phyloP scores from a whole-genome alignment of 2,888 invertebrate genomes.

The Anthrax anthrax region DNA sequence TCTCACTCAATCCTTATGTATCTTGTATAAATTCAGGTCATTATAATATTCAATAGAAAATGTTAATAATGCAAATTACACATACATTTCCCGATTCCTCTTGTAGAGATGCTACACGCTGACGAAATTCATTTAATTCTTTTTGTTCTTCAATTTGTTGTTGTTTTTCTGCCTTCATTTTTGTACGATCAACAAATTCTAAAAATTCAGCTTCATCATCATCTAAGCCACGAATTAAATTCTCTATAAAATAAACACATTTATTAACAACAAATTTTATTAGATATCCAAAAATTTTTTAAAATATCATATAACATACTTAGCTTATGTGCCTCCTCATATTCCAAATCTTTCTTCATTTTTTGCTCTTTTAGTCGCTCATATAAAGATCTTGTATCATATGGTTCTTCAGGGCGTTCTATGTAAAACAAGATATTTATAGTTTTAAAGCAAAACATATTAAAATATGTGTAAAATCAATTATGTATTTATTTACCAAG shows the following conservation, averaged over 20 bases:
- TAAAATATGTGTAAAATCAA: no score
- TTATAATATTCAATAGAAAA: not conserved
- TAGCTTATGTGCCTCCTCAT: conserved; percentile 89
- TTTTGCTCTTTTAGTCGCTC: conserved; percentile 88
- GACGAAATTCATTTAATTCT: conserved; percentile 73
- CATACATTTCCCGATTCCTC: conserved; percentile 44
- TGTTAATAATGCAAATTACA: no score
- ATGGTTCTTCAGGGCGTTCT: conserved; percentile 81
- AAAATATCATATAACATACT: conserved; percentile 44
- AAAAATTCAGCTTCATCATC: conserved; percentile 94
- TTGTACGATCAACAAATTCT: conserved; percentile 75
- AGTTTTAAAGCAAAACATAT: no score
- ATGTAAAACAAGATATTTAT: not conserved
- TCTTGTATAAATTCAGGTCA: not conserved
- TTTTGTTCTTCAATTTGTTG: conserved; percentile 71
- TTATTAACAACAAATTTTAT: not conserved
- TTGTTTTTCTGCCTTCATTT: conserved; percentile 70
- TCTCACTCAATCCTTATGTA: not conserved
- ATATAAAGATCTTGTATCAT: conserved; percentile 76
- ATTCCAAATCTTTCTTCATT: conserved; percentile 80
- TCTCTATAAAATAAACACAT: conserved; percentile 40
- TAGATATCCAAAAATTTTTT: not conserved
- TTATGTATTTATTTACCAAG: conserved; percentile 63
- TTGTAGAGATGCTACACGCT: conserved; percentile 48
- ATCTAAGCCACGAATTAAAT: conserved; percentile 80